Percentiles rank a stretch among this genome's conserved stretches.
Conservation (phyloP, 2,113 vertebrate genomes). For the Morone chrysops region DNA sequence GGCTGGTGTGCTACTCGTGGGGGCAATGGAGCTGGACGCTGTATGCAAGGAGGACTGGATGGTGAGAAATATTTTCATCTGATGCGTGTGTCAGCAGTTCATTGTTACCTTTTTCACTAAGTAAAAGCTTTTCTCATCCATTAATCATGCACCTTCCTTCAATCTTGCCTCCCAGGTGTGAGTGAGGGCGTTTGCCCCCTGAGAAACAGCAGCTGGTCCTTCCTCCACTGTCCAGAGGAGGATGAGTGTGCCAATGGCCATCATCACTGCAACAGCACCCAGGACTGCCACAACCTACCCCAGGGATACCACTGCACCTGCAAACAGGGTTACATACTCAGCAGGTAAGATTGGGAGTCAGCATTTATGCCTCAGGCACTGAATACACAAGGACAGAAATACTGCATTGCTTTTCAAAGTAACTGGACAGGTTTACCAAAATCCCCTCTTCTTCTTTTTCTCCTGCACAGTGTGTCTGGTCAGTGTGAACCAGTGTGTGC, state of each 20-base stretch:
- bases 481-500: constrained; percentile 92
- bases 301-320: constrained; percentile 92
- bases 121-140: background rate
- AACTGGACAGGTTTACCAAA: background rate
- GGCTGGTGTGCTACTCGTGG: constrained; percentile 89
- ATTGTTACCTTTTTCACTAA: background rate
- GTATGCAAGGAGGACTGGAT: constrained; percentile 90
- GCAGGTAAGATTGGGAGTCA: constrained; percentile 81
- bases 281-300: constrained; percentile 89
- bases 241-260: constrained; percentile 93
- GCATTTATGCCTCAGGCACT: background rate
- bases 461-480: constrained; percentile 81
- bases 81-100: background rate
- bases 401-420: background rate
- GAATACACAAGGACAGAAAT: background rate
- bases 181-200: constrained; percentile 76
- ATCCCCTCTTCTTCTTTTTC: background rate
- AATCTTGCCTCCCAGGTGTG: constrained; percentile 70
- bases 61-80: constrained; percentile 67
- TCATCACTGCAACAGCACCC: constrained; percentile 92
- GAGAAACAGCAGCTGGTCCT: constrained; percentile 90
- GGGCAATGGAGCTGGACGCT: constrained; percentile 89
- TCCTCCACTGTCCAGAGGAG: constrained; percentile 92
- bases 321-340: constrained; percentile 90
- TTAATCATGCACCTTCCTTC: background rate